Evolutionary conservation across 2,888 invertebrate genomes (phyloP), one percentile per base, ranked within the genome.

Genomic region (Drosophila helvetica): DNA sequence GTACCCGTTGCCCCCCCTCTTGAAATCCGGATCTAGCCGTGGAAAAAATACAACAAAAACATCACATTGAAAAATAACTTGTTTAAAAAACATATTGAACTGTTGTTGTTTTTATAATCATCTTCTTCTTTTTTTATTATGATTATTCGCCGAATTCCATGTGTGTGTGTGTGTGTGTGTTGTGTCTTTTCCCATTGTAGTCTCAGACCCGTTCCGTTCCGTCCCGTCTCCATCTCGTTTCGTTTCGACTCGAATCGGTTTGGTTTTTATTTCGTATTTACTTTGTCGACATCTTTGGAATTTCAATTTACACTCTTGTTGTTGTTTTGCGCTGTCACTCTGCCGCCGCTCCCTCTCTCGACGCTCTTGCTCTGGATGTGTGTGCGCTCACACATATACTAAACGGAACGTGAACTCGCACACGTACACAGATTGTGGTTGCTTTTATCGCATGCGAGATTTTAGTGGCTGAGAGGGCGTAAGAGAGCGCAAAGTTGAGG

Each of bases 241-340:
- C 67, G 56, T 66, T 76, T 77, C 73, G 72, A 38, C 38, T 38
- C n/a, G 38, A 38, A 38, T 38, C 38, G 38, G 15, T 38, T 38
- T 38, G 66, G 58, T 68, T 78, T 71, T 71, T 66, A 56, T 71
- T 66, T 78, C 73, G 72, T 75, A 70, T 85, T 88, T 87, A 76
- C 79, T 81, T 88, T 79, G 83, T 88, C 88, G 89, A 90, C 88
- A 86, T 86, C 88, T 89, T 88, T 80, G 88, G 87, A 90, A 90
- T 90, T 90, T 89, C 83, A 90, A 89, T 88, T 88, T 87, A 89
- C 90, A 90, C 86, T 85, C 86, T 88, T 85, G 79, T 82, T 80
- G 83, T 86, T 84, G 82, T 78, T 70, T 63, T 59, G 51, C 58
- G 54, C 66, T 67, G 63, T 57, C 52, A 60, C 54, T 63, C 57